phyloP scores from a whole-genome alignment of 2,888 invertebrate species.

The Torymus tubicola region DNA sequence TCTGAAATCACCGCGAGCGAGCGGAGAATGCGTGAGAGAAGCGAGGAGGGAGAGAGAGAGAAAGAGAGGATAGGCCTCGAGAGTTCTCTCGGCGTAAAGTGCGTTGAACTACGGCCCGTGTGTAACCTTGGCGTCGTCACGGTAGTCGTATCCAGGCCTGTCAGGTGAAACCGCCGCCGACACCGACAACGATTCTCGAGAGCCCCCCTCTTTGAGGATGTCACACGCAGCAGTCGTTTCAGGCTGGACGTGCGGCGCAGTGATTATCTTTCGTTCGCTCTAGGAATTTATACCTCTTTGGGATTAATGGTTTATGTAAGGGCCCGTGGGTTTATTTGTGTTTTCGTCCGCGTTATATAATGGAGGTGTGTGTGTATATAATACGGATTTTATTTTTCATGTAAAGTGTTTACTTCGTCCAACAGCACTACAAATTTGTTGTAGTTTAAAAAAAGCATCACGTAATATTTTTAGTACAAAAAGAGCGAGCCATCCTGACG shows the following conservation, averaged over 20 bases:
- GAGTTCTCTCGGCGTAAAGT: slow-evolving; percentile 46
- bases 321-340: too few relatives aligned
- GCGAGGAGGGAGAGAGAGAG: slow-evolving; percentile 4
- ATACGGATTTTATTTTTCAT: too few relatives aligned
- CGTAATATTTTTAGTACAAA: too few relatives aligned
- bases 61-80: slow-evolving; percentile 27
- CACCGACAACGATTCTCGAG: background rate
- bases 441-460: too few relatives aligned
- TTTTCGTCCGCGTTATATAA: too few relatives aligned
- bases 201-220: background rate
- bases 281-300: background rate
- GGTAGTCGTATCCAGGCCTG: slow-evolving; percentile 47
- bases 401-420: too few relatives aligned
- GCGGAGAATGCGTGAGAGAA: slow-evolving; percentile 32
- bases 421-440: too few relatives aligned
- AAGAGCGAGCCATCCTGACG: too few relatives aligned
- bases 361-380: too few relatives aligned
- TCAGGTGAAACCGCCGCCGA: slow-evolving; percentile 50
- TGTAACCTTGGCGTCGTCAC: slow-evolving; percentile 52
- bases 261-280: background rate
- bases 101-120: slow-evolving; percentile 57
- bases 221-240: slow-evolving; percentile 3
- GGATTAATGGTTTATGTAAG: too few relatives aligned
- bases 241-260: background rate
- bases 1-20: background rate